These are phyloP conservation scores for Ctenosaura bakeri DNA, from an alignment of 2,797 vertebrate genomes.

Conservation along the genomic window DNA sequence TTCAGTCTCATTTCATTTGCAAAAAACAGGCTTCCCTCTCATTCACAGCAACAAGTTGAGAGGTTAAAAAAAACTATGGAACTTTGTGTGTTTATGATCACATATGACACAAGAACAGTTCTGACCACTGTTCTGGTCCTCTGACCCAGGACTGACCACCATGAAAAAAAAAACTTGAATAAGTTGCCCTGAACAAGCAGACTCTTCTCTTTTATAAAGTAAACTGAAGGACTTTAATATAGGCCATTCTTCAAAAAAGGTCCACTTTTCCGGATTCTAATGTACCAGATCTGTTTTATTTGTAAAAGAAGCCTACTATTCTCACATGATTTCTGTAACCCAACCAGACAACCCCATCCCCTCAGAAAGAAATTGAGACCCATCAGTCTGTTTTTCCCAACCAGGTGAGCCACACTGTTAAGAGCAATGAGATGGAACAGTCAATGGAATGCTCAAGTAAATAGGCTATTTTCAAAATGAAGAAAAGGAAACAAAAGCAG, in stretches of 20 bases:
- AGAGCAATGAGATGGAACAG: neutral
- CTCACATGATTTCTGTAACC: neutral
- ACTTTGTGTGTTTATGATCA: neutral
- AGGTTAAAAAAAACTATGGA: neutral
- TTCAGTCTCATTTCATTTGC: neutral
- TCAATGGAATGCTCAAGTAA: neutral
- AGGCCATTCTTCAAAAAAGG: neutral
- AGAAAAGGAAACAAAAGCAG: slow-evolving; percentile 5
- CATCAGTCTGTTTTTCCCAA: neutral
- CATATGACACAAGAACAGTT: neutral
- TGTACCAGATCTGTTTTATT: neutral
- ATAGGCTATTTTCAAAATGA: neutral
- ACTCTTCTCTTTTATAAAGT: neutral
- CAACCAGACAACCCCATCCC: neutral
- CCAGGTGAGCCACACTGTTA: neutral
- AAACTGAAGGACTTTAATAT: neutral
- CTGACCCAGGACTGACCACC: too few species aligned
- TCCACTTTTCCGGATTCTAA: neutral
- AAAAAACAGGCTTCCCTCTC: neutral
- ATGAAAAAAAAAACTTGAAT: neutral
- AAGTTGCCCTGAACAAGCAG: neutral
- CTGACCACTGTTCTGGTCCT: too few species aligned
- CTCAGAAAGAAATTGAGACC: neutral
- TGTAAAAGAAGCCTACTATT: neutral
- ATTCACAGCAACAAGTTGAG: too few species aligned